Evolutionary conservation across 92 coral and sea anemone species (phyloP), one percentile per base, ranked within the genome.

Genomic region (Meandrina meandrites): DNA sequence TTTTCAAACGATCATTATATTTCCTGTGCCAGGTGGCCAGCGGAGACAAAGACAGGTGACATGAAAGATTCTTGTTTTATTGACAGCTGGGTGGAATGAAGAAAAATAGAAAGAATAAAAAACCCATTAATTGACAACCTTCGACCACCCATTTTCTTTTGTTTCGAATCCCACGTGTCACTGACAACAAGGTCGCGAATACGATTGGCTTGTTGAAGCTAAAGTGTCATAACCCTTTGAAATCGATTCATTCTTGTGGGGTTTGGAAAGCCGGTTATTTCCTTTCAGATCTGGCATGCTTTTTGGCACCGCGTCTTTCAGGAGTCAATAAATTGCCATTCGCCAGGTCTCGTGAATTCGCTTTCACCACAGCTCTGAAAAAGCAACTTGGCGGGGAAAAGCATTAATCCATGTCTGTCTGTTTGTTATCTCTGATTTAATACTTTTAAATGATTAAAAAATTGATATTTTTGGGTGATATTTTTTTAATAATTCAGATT

Each of bases 21-120:
- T 75, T 50, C 62, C 40, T 19, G 22, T 27, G 90, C 84, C 94
- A 91, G 94, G 92, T 91, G 94, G 53, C 60, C 62, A 72, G 53
- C 40, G 53, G 76, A 57, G 81, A 56, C 79, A 81, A 37, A 84
- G 77, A 74, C 98, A 93, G 98, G 91, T 94, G 96, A 91, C 85
- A 82, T 84, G n/a, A 86, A 88, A 62, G 80, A 88, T 79, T 85
- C 86, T 78, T 88, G 77, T 91, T 76, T 75, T 45, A 68, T 57
- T 88, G 91, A 85, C 98, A 94, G 98, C 91, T 94, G 98, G 81
- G 90, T 54, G 78, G 89, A 53, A 86, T 68, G 80, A 22, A 48
- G 36, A 64, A 68, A 83, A 85, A 76, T 17, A 77, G 82, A 27
- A 56, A 60, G 82, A 68, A 86, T 86, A 89, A 87, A 84, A 89